A percentile compares a stretch with the other conserved stretches of the same genome.
Conservation (phyloP, 2,797 vertebrate genomes). For the Scomberomorus guttatus region DNA sequence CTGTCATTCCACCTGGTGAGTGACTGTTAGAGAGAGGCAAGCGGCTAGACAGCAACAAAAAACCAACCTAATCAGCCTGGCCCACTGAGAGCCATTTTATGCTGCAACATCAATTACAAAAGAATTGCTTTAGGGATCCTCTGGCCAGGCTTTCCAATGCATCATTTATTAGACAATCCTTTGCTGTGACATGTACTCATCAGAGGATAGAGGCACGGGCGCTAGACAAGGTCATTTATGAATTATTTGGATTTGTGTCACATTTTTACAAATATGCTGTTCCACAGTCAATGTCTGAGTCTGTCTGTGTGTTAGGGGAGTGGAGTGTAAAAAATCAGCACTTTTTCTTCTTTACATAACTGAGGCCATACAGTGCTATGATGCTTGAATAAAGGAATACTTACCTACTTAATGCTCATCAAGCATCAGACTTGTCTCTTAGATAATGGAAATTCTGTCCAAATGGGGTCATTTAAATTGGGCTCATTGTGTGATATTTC, state of each 20-base stretch:
- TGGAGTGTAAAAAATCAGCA: constrained; percentile 42
- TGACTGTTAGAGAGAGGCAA: constrained; percentile 63
- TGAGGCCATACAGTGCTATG: background rate
- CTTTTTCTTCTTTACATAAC: constrained; percentile 36
- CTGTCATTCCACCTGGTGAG: constrained; percentile 73
- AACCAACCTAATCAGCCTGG: constrained; percentile 73
- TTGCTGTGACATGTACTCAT: constrained; percentile 83
- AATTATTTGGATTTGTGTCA: constrained; percentile 75
- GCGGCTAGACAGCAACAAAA: constrained; percentile 58
- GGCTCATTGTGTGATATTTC: constrained; percentile 34
- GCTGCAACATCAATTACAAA: constrained; percentile 82
- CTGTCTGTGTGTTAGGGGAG: constrained; percentile 18
- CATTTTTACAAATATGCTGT: constrained; percentile 65
- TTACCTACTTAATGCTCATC: constrained; percentile 30
- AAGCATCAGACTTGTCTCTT: constrained; percentile 17
- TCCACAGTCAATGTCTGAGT: constrained; percentile 37
- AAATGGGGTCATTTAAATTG: constrained; percentile 16
- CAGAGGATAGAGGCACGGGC: constrained; percentile 70
- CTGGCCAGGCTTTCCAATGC: constrained; percentile 73
- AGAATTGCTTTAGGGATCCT: constrained; percentile 83
- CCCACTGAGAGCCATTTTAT: constrained; percentile 79
- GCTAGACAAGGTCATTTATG: constrained; percentile 78
- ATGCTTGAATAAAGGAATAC: constrained; percentile 24
- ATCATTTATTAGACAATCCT: constrained; percentile 83
- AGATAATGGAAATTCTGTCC: constrained; percentile 24